Evolutionary conservation across 2,888 invertebrate genomes (phyloP).

Genomic region (Scelioninae gen. 1): DNA sequence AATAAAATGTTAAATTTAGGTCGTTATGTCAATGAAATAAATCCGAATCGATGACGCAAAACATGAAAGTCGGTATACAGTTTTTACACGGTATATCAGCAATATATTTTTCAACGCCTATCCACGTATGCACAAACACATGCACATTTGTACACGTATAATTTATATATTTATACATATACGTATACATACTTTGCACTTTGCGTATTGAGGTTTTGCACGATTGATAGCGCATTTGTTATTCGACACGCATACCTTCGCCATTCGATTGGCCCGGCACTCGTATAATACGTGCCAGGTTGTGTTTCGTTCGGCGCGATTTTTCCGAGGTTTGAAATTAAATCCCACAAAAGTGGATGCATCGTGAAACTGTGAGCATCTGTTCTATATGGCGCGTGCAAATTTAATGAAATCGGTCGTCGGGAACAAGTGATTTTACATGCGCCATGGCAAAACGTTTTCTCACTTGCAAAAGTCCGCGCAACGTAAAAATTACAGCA

Average conservation of each 20-base stretch:
- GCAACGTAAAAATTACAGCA: slow-evolving; percentile 4
- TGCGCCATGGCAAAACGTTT: slow-evolving; percentile 41
- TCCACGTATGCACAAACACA: no score
- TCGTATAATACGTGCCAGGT: slow-evolving; percentile 49
- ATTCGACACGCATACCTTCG: slow-evolving; percentile 62
- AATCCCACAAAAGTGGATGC: slow-evolving; percentile 52
- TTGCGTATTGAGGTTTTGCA: slow-evolving; percentile 55
- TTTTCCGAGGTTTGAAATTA: slow-evolving; percentile 56
- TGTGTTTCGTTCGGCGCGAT: slow-evolving; percentile 53
- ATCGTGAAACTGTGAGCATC: slow-evolving; percentile 49
- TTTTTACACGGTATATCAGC: slow-evolving; percentile 36
- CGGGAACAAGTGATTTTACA: slow-evolving; percentile 51
- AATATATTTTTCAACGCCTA: slow-evolving; percentile 20
- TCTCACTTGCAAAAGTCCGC: slow-evolving; percentile 14
- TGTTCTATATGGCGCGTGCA: slow-evolving; percentile 43
- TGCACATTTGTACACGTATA: neutral
- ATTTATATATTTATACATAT: neutral
- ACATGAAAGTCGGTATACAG: slow-evolving; percentile 25
- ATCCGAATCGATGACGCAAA: slow-evolving; percentile 24
- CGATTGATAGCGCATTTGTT: slow-evolving; percentile 66
- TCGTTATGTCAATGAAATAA: slow-evolving; percentile 28
- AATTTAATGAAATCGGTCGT: slow-evolving; percentile 59
- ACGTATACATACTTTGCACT: slow-evolving; percentile 22
- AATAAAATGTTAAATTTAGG: slow-evolving; percentile 24
- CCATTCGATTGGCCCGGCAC: slow-evolving; percentile 56